Conservation (phyloP, 2,888 invertebrate genomes). For the Tortricodes alternella region DNA sequence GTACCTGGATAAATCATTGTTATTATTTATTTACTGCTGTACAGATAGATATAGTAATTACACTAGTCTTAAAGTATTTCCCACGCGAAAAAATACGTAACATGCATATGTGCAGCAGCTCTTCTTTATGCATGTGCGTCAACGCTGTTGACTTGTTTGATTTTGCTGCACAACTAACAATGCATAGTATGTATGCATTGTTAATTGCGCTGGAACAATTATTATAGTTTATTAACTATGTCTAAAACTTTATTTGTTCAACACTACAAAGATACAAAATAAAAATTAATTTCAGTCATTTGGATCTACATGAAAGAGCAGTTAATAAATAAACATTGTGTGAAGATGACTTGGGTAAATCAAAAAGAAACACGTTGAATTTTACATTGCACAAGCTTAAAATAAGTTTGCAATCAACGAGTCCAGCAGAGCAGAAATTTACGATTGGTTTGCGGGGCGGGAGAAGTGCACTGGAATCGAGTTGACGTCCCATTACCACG, state of each 20-base stretch:
- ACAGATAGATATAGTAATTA: conserved; percentile 6
- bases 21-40: too few relatives aligned
- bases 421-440: conserved; percentile 45
- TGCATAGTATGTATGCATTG: background rate
- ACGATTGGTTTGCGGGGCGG: conserved; percentile 35
- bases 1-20: too few relatives aligned
- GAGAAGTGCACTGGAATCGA: conserved; percentile 47
- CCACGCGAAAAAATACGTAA: conserved; percentile 15
- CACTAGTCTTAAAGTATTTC: conserved; percentile 16
- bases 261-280: background rate
- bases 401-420: conserved; percentile 50
- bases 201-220: too few relatives aligned
- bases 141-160: conserved; percentile 6
- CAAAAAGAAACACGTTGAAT: conserved; percentile 6
- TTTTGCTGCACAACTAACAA: background rate
- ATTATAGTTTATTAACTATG: too few relatives aligned
- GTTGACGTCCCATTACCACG: conserved; percentile 50
- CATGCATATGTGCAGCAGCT: conserved; percentile 19
- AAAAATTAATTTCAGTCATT: conserved; percentile 16
- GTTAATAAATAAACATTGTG: conserved; percentile 8
- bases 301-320: conserved; percentile 10
- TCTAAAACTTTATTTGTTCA: background rate
- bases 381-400: conserved; percentile 32
- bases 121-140: conserved; percentile 14
- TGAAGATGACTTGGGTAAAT: background rate